A percentile compares a stretch with the other conserved stretches of the same genome.
These are phyloP conservation scores for Sarotherodon lohbergeri DNA, from an alignment of 2,113 vertebrate species.

Conservation along the genomic window DNA sequence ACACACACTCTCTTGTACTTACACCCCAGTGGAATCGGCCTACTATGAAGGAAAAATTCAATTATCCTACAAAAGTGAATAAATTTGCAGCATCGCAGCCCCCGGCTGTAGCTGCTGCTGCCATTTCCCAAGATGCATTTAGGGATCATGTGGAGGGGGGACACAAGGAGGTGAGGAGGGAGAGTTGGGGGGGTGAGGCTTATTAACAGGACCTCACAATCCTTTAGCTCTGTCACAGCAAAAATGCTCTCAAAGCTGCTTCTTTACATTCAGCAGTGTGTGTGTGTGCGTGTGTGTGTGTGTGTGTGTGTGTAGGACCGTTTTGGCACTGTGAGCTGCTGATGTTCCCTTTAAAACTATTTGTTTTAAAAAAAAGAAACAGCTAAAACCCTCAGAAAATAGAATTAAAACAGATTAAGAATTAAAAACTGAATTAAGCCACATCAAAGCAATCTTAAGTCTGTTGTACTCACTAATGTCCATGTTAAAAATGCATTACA, in stretches of 20 bases:
- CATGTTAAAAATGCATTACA: background rate
- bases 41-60: constrained; percentile 72
- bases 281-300: background rate
- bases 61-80: constrained; percentile 76
- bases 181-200: background rate
- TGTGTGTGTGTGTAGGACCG: background rate
- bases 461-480: background rate
- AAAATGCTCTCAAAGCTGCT: background rate
- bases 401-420: background rate
- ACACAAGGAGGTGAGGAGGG: background rate
- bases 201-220: constrained; percentile 47
- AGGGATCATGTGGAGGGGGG: background rate
- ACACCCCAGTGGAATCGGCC: constrained; percentile 49
- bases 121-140: background rate
- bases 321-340: background rate
- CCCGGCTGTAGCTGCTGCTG: constrained; percentile 23
- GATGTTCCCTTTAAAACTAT: background rate
- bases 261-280: background rate
- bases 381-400: background rate
- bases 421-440: background rate
- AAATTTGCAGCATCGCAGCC: constrained; percentile 63
- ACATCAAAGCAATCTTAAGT: background rate
- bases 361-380: background rate
- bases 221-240: constrained; percentile 37
- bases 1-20: background rate